Conservation (phyloP, 2,113 vertebrate genomes). For the Colistium nudipinnis region DNA sequence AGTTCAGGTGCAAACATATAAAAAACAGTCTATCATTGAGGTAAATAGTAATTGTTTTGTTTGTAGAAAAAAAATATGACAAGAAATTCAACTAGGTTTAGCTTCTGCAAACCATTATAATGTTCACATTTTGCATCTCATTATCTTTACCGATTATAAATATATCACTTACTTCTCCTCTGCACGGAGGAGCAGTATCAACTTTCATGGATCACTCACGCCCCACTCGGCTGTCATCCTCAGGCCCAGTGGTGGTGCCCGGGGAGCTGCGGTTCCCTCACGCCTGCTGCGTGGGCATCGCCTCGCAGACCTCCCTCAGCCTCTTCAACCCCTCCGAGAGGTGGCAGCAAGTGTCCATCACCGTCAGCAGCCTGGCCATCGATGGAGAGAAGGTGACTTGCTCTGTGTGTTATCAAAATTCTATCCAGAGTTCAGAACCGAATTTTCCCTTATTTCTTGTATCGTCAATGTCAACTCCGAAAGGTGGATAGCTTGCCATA, state of each 20-base stretch:
- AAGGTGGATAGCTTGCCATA: conserved; percentile 87
- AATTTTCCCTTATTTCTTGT: not conserved
- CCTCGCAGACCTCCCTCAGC: conserved; percentile 88
- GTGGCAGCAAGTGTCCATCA: conserved; percentile 92
- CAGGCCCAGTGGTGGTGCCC: conserved; percentile 88
- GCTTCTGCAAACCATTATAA: not conserved
- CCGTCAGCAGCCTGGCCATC: conserved; percentile 83
- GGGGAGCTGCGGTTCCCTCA: conserved; percentile 90
- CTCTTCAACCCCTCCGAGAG: conserved; percentile 92
- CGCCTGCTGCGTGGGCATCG: conserved; percentile 95
- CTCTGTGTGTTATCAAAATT: not conserved
- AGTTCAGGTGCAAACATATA: no score
- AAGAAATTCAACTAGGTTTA: not conserved
- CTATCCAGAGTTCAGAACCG: not conserved
- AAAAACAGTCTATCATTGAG: not conserved
- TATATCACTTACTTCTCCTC: not conserved
- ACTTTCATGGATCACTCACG: conserved; percentile 1
- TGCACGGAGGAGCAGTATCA: not conserved
- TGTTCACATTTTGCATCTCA: not conserved
- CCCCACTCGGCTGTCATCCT: not conserved
- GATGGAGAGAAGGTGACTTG: conserved; percentile 83
- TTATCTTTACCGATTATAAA: not conserved
- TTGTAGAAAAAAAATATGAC: conserved; percentile 4
- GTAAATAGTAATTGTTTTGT: not conserved
- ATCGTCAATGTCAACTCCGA: conserved; percentile 33